Evolutionary conservation across 2,113 vertebrate genomes (phyloP).

Genomic region (Dipodomys merriami): DNA sequence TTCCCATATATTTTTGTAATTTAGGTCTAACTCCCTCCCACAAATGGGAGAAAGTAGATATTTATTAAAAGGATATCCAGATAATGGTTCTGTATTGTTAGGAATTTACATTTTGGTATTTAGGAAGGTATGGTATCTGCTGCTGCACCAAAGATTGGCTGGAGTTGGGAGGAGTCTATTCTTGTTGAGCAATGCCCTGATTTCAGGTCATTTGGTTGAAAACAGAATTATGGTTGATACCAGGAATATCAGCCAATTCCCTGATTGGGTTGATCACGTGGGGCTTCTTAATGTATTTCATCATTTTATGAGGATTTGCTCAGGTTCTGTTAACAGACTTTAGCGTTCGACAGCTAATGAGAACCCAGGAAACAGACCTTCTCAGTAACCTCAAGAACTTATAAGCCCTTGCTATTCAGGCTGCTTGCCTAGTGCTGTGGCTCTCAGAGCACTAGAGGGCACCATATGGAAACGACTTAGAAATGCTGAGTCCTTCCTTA

Average conservation of each 20-base stretch:
- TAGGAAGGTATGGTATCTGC: not conserved
- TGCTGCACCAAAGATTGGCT: not conserved
- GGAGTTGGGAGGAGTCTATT: not conserved
- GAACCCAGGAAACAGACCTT: not conserved
- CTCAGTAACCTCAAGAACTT: not conserved
- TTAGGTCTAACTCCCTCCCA: no score
- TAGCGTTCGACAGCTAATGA: not conserved
- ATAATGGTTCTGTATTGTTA: not conserved
- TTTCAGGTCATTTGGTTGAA: slow-evolving; percentile 12
- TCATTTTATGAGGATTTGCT: not conserved
- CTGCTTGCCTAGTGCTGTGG: not conserved
- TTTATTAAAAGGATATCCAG: slow-evolving; percentile 1
- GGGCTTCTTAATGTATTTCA: not conserved
- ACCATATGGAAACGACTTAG: not conserved
- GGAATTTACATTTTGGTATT: not conserved
- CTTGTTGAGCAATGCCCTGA: not conserved
- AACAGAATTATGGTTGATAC: not conserved
- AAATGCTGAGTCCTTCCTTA: not conserved
- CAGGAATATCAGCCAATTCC: not conserved
- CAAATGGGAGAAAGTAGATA: no score
- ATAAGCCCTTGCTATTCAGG: not conserved
- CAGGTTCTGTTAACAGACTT: not conserved
- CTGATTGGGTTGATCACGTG: not conserved
- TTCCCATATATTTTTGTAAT: no score
- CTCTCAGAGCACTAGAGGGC: not conserved